Base-by-base conservation (phyloP, 2,797 vertebrate genomes). In the Hipposideros larvatus region DNA sequence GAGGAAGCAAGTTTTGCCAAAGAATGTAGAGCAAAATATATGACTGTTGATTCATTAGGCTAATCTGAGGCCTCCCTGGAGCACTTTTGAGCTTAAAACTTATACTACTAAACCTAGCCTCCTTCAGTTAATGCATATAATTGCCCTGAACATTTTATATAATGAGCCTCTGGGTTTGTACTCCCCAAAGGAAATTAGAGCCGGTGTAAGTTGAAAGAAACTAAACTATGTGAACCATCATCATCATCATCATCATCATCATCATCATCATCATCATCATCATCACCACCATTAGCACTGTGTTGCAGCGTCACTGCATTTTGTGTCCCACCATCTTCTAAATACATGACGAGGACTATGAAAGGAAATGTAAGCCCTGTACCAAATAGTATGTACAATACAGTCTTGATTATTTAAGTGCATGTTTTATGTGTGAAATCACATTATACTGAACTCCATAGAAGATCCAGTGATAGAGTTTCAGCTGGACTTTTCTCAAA, bases 1-100 rank as follows among this genome's bases (percentile, higher is more conserved):
- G 91, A 96, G 91, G 78, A 89, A 97, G 68, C 1, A 11, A 70
- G 22, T 91, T 97, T 91, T 93, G 89, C 86, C 94, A 95, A 96
- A 93, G 96, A 96, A 95, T 86, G 53, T 48, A 37, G 74, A 94
- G 11, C 7, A 79, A 94, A 91, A 89, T 65, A 53, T 59, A 87
- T 8, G 61, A 87, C n/a, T 90, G 28, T 92, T 97, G 74, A 88
- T 94, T 96, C 70, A 65, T 95, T 84, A 96, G 70, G 31, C 41
- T 92, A 89, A 95, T 87, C 48, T n/a, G 71, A 78, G n/a, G 57
- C 11, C 66, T 92, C 65, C 70, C 48, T 71, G 66, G 70, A 87
- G 87, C 22, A 87, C 18, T 71, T 91, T 37, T 37, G 22, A 95
- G 43, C 85, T 96, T 88, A 85, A 97, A 96, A 92, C 11, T 79